Conservation (phyloP, 2,888 invertebrate genomes). For the Ectemnius cavifrons region DNA sequence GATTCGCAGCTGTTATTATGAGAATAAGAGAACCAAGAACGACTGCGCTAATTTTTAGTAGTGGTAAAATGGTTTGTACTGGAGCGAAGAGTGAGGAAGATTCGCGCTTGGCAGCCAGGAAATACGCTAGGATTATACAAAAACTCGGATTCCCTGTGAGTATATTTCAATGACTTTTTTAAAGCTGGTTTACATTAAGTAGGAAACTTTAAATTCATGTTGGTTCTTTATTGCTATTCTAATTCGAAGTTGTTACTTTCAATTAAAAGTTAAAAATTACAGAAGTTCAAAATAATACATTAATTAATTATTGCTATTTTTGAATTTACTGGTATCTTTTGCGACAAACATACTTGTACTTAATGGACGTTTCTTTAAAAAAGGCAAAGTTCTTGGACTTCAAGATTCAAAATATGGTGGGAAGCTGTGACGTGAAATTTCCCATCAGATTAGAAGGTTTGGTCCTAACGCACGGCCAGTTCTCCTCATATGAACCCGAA, state of each 20-base stretch:
- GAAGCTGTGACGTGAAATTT: constrained; percentile 92
- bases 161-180: constrained; percentile 31
- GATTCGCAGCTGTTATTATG: constrained; percentile 99
- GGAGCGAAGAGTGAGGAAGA: constrained; percentile 92
- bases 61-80: constrained; percentile 93
- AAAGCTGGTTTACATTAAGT: not conserved
- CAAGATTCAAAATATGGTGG: constrained; percentile 92
- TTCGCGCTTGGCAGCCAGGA: constrained; percentile 87
- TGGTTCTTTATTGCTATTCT: not conserved
- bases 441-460: constrained; percentile 89
- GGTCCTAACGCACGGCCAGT: constrained; percentile 90
- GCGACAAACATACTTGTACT: not conserved
- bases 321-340: too few species aligned
- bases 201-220: not conserved
- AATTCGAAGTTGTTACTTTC: constrained; percentile 16
- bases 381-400: constrained; percentile 88
- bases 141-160: constrained; percentile 87
- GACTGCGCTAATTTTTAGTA: constrained; percentile 90
- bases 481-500: constrained; percentile 94
- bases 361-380: constrained; percentile 1
- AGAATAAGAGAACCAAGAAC: constrained; percentile 91
- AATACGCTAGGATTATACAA: constrained; percentile 90
- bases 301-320: too few species aligned
- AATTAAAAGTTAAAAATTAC: constrained; percentile 16
- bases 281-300: not conserved